Evolutionary conservation across 2,888 invertebrate species (phyloP).

Genomic region (Erynnis tages): DNA sequence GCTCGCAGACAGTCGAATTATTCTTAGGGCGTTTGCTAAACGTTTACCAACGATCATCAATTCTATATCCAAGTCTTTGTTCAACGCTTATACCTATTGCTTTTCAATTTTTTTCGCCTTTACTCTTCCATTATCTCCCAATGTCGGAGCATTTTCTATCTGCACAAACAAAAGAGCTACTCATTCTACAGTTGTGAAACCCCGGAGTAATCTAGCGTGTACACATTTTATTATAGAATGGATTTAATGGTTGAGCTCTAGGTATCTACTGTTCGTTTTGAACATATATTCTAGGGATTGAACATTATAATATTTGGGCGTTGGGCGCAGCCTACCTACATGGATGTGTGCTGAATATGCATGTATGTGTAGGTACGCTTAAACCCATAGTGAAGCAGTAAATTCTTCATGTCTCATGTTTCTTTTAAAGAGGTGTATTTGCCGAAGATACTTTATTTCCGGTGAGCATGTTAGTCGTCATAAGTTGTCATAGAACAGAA

Average conservation of each 20-base stretch:
- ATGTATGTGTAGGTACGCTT: too few relatives aligned
- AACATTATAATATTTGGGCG: too few relatives aligned
- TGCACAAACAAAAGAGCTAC: background rate
- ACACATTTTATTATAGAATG: background rate
- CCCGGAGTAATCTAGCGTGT: slow-evolving; percentile 4
- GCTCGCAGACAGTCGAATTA: slow-evolving; percentile 24
- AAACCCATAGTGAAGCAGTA: too few relatives aligned
- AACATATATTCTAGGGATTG: too few relatives aligned
- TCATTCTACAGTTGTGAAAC: slow-evolving; percentile 2
- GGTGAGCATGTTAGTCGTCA: too few relatives aligned
- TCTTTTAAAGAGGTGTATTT: too few relatives aligned
- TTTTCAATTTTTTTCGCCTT: slow-evolving; percentile 32
- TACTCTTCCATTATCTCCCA: slow-evolving; percentile 40
- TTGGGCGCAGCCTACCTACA: too few relatives aligned
- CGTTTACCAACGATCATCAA: slow-evolving; percentile 26
- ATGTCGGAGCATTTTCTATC: slow-evolving; percentile 51
- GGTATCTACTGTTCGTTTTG: too few relatives aligned
- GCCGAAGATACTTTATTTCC: too few relatives aligned
- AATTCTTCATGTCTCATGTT: too few relatives aligned
- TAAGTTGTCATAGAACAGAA: too few relatives aligned
- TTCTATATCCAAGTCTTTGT: slow-evolving; percentile 29
- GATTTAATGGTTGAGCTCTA: background rate
- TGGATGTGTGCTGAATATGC: too few relatives aligned
- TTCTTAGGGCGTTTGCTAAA: slow-evolving; percentile 14
- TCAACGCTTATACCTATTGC: slow-evolving; percentile 32